phyloP scores from a whole-genome alignment of 2,113 vertebrate genomes.

The Saguinus imperator region DNA sequence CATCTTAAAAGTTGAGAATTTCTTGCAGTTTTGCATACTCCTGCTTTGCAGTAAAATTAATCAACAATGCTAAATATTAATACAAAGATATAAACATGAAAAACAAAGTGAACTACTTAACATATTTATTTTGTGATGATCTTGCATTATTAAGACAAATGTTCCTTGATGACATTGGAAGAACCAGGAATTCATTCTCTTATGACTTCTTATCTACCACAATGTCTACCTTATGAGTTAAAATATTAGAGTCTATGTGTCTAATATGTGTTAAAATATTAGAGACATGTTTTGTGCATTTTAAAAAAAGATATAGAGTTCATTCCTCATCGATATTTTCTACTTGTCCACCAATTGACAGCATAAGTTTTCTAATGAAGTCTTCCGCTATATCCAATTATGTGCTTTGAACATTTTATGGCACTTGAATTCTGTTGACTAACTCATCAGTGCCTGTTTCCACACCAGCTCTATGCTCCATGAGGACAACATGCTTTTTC shows the following conservation, averaged over 20 bases:
- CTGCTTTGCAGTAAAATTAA: neutral
- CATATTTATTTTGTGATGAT: neutral
- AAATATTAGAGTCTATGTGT: neutral
- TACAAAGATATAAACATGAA: neutral
- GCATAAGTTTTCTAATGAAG: neutral
- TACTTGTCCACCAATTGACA: neutral
- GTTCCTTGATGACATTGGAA: neutral
- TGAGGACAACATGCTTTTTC: neutral
- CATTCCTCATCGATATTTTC: neutral
- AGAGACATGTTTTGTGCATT: neutral
- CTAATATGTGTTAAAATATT: neutral
- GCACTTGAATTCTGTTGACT: neutral
- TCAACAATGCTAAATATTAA: neutral
- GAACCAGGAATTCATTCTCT: neutral
- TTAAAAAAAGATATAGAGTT: neutral
- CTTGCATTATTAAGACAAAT: neutral
- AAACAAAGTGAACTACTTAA: neutral
- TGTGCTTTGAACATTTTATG: neutral
- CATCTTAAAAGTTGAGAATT: neutral
- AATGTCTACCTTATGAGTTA: neutral
- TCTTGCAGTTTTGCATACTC: too few relatives aligned
- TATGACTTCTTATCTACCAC: neutral
- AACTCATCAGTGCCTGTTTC: neutral
- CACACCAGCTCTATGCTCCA: neutral
- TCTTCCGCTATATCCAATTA: neutral